A percentile compares a stretch with the other conserved stretches of the same genome.
Conservation (phyloP, 2,113 vertebrate species). For the Oncorhynchus keta region DNA sequence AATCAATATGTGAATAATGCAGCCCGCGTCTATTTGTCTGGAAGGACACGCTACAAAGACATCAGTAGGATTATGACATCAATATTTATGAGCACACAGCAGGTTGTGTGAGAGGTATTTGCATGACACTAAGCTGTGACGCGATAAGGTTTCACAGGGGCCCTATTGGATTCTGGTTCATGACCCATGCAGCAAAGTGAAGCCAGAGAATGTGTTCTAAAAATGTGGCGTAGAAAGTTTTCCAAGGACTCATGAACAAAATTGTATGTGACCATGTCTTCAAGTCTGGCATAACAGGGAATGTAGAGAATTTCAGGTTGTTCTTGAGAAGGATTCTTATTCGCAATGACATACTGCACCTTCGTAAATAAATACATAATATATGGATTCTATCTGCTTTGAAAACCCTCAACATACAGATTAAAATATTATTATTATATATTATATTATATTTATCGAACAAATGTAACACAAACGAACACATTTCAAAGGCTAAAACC, state of each 20-base stretch:
- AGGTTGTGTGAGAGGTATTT: constrained; percentile 64
- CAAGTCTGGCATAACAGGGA: background rate
- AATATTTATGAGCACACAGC: constrained; percentile 74
- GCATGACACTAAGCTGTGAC: constrained; percentile 66
- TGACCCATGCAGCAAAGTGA: constrained; percentile 44
- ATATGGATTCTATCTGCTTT: no score
- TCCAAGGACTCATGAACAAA: background rate
- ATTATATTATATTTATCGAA: no score
- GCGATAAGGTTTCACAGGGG: constrained; percentile 63
- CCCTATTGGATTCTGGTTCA: constrained; percentile 53
- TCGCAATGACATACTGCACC: background rate
- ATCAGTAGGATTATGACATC: constrained; percentile 74
- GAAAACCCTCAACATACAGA: no score
- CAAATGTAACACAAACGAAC: no score
- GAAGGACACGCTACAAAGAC: constrained; percentile 65
- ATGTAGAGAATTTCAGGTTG: background rate
- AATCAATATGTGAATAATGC: constrained; percentile 62
- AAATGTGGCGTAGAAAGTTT: background rate
- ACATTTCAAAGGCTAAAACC: no score
- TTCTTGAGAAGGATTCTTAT: background rate
- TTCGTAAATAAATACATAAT: no score
- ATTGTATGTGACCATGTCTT: background rate
- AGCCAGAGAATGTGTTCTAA: background rate
- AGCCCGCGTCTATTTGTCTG: constrained; percentile 56
- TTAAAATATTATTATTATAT: no score